Evolutionary conservation across 2,797 vertebrate genomes (phyloP), one percentile per base, ranked within the genome.

Genomic region (Bradypus variegatus): DNA sequence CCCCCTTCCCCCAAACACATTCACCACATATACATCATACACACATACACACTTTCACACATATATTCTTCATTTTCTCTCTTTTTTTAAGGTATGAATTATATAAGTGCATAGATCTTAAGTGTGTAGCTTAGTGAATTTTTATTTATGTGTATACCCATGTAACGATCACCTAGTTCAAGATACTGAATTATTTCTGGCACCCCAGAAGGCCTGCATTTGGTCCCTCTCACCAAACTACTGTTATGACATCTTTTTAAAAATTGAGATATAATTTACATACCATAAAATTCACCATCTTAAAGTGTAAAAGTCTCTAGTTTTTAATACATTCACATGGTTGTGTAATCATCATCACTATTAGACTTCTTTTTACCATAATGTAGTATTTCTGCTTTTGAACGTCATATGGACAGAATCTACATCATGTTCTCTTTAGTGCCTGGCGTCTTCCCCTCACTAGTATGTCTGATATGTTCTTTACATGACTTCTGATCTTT

Each of bases 371-470:
- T 58, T 58, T 58, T 58, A 58, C 25, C 15, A 3, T 89, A 88
- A 75, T 33, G 87, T 55, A 72, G 8, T 82, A 84, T 83, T 11
- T 78, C 85, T 82, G 27, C 82, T 88, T 91, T 85, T 91, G 67
- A 91, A 60, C 55, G 84, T 91, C 31, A 41, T 62, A 2, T 45
- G 55, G 48, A 41, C 87, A 27, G 48, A 81, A 38, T 29, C 18
- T 78, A 15, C 50, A 88, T 73, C 23, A 53, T 45, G 36, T 79
- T 72, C 14, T 91, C 38, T 85, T 88, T 77, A 76, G 50, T 15
- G 12, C 41, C 19, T 94, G 2, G 2, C 23, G 76, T 84, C 75
- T 91, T 87, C 73, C 18, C 67, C 80, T 87, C 48, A 64, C 2
- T 50, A 0, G 29, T 48, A 4, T 70, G 5, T 76, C 41, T 80